Evolutionary conservation across 2,888 invertebrate genomes (phyloP).

Genomic region (Spilarctia lutea): DNA sequence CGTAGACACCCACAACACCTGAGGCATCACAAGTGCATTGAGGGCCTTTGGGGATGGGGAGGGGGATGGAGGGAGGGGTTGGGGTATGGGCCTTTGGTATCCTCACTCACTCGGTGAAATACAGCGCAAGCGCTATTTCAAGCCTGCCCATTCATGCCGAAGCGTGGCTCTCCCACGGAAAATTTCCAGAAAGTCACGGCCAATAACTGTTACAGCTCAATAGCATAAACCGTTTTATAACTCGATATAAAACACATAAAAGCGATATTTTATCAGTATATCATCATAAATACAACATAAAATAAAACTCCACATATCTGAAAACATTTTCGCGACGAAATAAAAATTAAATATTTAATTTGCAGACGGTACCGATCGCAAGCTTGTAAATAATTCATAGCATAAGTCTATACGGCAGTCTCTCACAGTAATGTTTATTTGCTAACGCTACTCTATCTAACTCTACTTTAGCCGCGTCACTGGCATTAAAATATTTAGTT

Average conservation of each 20-base stretch:
- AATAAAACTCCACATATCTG: conserved; percentile 1
- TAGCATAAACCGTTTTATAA: neutral
- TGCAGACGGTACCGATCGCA: conserved; percentile 18
- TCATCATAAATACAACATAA: neutral
- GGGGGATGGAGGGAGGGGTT: too few relatives aligned
- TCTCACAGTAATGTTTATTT: conserved; percentile 63
- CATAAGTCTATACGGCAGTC: conserved; percentile 48
- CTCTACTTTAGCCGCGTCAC: conserved; percentile 26
- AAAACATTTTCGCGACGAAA: conserved; percentile 11
- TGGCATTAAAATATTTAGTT: conserved; percentile 59
- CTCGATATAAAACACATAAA: neutral
- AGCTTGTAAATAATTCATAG: conserved; percentile 72
- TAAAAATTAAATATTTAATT: conserved; percentile 29
- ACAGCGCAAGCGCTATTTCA: too few relatives aligned
- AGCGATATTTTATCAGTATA: neutral
- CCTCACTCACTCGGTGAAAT: too few relatives aligned
- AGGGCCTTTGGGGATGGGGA: too few relatives aligned
- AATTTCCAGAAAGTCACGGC: neutral
- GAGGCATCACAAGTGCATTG: too few relatives aligned
- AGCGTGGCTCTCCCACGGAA: too few relatives aligned
- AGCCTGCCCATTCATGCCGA: too few relatives aligned
- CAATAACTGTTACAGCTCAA: neutral
- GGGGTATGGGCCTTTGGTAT: too few relatives aligned
- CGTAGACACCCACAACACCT: too few relatives aligned
- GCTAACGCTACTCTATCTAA: conserved; percentile 23